Conservation (phyloP, 2,888 invertebrate species). For the Torymus auratus region DNA sequence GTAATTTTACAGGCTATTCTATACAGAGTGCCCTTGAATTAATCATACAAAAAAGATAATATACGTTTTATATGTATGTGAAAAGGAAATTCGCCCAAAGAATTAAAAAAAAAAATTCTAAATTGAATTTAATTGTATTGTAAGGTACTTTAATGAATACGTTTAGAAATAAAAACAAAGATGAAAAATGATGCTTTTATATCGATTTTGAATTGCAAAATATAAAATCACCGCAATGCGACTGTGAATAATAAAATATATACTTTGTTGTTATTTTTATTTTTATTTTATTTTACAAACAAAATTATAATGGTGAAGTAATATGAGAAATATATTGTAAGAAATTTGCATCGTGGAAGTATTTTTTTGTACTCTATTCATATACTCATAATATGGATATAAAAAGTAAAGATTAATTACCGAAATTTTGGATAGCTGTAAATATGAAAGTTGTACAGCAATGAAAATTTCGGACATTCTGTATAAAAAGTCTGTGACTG, state of each 20-base stretch:
- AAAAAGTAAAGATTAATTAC: constrained; percentile 24
- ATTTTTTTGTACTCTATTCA: constrained; percentile 24
- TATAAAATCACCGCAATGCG: constrained; percentile 1
- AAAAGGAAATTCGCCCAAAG: constrained; percentile 28
- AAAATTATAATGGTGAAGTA: constrained; percentile 11
- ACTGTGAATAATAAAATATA: constrained; percentile 12
- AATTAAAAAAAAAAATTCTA: constrained; percentile 14
- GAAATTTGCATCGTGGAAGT: constrained; percentile 19
- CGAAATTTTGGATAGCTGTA: constrained; percentile 48
- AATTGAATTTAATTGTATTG: constrained; percentile 36
- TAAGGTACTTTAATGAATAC: constrained; percentile 2
- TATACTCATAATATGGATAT: constrained; percentile 20
- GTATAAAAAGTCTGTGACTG: constrained; percentile 74
- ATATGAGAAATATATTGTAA: constrained; percentile 22
- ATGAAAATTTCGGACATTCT: constrained; percentile 70
- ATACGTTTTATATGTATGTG: constrained; percentile 37
- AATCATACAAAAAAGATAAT: constrained; percentile 39
- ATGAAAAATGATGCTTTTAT: constrained; percentile 25
- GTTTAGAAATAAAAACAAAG: constrained; percentile 4
- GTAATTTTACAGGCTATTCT: constrained; percentile 74
- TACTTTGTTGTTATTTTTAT: constrained; percentile 28
- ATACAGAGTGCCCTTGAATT: constrained; percentile 71
- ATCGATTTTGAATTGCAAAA: constrained; percentile 25
- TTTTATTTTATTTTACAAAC: constrained; percentile 33
- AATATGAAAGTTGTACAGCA: constrained; percentile 51